Percentiles rank a stretch among this genome's conserved stretches.
Conservation (phyloP, 2,888 invertebrate species). For the Stenodera caucasica region DNA sequence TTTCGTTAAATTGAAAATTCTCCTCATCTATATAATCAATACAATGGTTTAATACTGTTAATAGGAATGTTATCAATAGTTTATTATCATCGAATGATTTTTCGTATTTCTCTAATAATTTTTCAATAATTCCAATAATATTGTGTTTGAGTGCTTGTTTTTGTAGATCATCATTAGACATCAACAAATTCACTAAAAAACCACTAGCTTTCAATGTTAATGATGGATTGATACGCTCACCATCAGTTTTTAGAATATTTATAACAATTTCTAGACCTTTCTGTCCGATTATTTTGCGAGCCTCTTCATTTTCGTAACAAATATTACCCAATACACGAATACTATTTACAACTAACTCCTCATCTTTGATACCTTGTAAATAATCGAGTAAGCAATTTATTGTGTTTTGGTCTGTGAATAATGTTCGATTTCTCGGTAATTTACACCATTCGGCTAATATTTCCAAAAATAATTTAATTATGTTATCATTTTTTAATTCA, state of each 20-base stretch:
- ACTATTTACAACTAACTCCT: constrained; percentile 68
- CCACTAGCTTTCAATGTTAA: constrained; percentile 67
- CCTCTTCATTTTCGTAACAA: constrained; percentile 82
- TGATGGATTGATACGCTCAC: constrained; percentile 33
- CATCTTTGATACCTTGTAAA: constrained; percentile 60
- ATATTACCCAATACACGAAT: constrained; percentile 86
- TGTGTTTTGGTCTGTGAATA: constrained; percentile 66
- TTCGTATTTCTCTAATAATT: constrained; percentile 58
- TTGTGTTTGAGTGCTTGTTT: constrained; percentile 62
- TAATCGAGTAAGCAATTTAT: constrained; percentile 63
- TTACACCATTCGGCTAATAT: constrained; percentile 82
- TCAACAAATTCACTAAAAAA: constrained; percentile 76
- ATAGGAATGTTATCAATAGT: constrained; percentile 59
- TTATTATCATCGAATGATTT: constrained; percentile 60
- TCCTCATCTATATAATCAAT: constrained; percentile 65
- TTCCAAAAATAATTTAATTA: constrained; percentile 65
- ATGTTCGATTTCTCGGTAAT: constrained; percentile 72
- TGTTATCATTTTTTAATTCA: constrained; percentile 55
- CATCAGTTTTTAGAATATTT: constrained; percentile 40
- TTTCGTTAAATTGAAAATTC: constrained; percentile 48
- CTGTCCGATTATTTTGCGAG: constrained; percentile 58
- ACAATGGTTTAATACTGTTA: constrained; percentile 65
- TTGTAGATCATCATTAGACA: constrained; percentile 70
- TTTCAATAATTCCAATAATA: constrained; percentile 59
- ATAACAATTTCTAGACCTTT: constrained; percentile 46